Evolutionary conservation across 2,888 invertebrate species (phyloP).

Genomic region (Sclerodermus sp.): DNA sequence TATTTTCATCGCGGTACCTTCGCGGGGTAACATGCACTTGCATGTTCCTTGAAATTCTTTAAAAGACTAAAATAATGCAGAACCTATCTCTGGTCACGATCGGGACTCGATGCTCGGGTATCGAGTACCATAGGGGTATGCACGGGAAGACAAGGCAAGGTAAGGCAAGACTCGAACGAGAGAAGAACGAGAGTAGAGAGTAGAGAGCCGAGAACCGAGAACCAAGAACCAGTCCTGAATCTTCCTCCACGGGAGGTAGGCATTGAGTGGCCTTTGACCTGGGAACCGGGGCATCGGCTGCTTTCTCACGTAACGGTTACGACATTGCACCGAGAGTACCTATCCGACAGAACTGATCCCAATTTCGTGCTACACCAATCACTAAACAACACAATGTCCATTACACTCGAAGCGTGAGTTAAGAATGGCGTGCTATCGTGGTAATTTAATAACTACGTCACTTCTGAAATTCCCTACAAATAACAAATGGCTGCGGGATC

Average conservation of each 20-base stretch:
- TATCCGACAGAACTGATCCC: background rate
- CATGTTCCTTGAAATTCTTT: no score
- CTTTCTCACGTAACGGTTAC: constrained; percentile 55
- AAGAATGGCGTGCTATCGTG: no score
- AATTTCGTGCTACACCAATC: constrained; percentile 13
- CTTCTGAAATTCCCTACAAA: no score
- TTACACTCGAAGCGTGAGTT: no score
- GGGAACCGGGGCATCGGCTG: constrained; percentile 50
- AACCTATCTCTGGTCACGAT: constrained; percentile 7
- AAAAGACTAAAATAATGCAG: background rate
- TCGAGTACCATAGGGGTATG: constrained; percentile 16
- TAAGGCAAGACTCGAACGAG: constrained; percentile 17
- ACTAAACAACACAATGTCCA: no score
- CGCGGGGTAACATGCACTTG: no score
- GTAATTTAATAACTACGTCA: no score
- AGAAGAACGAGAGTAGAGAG: no score
- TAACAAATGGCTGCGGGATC: no score
- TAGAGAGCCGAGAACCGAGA: constrained; percentile 20
- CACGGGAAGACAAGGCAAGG: constrained; percentile 6
- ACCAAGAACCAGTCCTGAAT: constrained; percentile 43
- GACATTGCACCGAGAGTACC: constrained; percentile 19
- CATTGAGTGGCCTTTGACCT: constrained; percentile 50
- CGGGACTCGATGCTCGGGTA: constrained; percentile 13
- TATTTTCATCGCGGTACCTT: no score
- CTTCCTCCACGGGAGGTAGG: constrained; percentile 43